Conservation (phyloP, 2,888 invertebrate species). For the Latrodectus hesperus region DNA sequence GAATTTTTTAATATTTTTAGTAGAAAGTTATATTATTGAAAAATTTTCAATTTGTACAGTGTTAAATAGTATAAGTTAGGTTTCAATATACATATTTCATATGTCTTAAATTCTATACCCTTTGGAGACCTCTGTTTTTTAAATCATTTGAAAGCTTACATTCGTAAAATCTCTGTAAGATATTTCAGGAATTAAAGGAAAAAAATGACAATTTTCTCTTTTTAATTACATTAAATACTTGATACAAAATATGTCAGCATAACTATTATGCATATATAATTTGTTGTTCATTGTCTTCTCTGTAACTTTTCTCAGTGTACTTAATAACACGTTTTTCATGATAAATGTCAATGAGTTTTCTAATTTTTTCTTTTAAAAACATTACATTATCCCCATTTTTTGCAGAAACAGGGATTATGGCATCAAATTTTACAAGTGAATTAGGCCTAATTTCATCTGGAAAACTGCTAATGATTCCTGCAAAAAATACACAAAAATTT, state of each 20-base stretch:
- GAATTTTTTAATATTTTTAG: too few species aligned
- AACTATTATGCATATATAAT: conserved; percentile 46
- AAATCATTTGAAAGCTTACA: neutral
- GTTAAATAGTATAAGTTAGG: too few species aligned
- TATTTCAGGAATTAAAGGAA: neutral
- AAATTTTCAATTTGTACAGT: too few species aligned
- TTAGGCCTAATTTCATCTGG: conserved; percentile 83
- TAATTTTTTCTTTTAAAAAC: conserved; percentile 63
- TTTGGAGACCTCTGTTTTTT: too few species aligned
- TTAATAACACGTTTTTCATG: conserved; percentile 29
- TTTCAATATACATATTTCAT: too few species aligned
- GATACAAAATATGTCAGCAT: neutral
- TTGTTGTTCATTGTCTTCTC: conserved; percentile 1
- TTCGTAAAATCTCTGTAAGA: neutral
- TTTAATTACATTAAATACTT: neutral
- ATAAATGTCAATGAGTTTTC: conserved; percentile 70
- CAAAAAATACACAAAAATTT: conserved; percentile 70
- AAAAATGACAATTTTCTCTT: conserved; percentile 2
- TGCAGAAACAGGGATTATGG: conserved; percentile 78
- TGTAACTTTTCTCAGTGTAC: conserved; percentile 1
- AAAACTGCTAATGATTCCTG: conserved; percentile 77
- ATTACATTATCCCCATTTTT: conserved; percentile 61
- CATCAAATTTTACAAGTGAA: conserved; percentile 82
- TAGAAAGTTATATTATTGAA: too few species aligned
- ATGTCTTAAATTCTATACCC: too few species aligned